Conservation (phyloP, 2,113 vertebrate species). For the Oreocharis arfaki region DNA sequence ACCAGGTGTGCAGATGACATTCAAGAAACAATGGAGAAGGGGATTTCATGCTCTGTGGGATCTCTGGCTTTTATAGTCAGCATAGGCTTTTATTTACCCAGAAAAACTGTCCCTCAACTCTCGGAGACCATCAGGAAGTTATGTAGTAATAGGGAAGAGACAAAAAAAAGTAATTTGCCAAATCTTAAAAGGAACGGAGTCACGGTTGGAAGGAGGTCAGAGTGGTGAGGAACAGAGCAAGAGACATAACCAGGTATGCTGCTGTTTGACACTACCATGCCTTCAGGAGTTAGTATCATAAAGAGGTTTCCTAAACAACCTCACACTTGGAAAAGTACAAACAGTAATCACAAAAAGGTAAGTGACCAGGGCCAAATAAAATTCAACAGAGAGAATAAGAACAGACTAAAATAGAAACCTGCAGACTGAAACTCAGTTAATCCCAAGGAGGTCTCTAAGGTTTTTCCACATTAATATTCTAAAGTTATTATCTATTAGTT, state of each 20-base stretch:
- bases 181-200: background rate
- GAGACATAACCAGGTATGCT: background rate
- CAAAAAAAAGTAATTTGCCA: background rate
- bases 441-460: background rate
- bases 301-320: background rate
- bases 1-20: background rate
- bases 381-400: background rate
- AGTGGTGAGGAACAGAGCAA: background rate
- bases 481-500: background rate
- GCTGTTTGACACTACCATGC: background rate
- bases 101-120: background rate
- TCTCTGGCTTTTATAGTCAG: background rate
- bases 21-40: background rate
- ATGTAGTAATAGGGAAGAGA: background rate
- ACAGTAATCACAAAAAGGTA: background rate
- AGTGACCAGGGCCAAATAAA: background rate
- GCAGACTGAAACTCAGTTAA: background rate
- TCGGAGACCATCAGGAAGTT: background rate
- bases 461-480: background rate
- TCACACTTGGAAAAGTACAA: background rate
- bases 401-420: background rate
- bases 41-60: background rate
- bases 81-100: background rate
- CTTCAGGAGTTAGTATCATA: background rate
- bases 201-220: background rate